A percentile compares a stretch with the other conserved stretches of the same genome.
Conservation (phyloP, 2,888 invertebrate genomes). For the Chironomus riparius region DNA sequence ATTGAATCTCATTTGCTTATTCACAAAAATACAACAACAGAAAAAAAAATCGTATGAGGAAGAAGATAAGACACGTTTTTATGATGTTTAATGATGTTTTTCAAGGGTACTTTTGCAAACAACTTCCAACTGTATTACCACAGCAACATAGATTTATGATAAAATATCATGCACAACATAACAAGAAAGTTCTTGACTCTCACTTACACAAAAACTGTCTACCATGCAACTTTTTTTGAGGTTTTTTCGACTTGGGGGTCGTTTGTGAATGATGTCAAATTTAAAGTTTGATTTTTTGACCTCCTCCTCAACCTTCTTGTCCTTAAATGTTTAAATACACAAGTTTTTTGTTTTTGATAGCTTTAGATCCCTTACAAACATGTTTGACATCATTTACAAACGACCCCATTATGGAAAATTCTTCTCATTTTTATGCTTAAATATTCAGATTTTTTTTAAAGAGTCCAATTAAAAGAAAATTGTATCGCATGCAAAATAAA, state of each 20-base stretch:
- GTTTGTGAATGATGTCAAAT: too few relatives aligned
- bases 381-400: too few relatives aligned
- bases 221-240: not conserved
- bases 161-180: not conserved
- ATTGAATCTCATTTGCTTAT: slow-evolving; percentile 1
- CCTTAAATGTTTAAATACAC: too few relatives aligned
- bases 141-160: slow-evolving; percentile 1
- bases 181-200: not conserved
- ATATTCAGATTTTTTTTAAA: not conserved
- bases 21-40: too few relatives aligned
- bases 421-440: not conserved
- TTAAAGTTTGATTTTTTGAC: too few relatives aligned
- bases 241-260: too few relatives aligned
- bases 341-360: too few relatives aligned
- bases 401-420: too few relatives aligned
- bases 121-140: not conserved
- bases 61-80: slow-evolving; percentile 15
- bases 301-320: too few relatives aligned
- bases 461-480: not conserved
- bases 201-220: not conserved
- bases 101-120: slow-evolving; percentile 18
- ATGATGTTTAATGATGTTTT: slow-evolving; percentile 17
- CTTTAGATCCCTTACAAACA: too few relatives aligned
- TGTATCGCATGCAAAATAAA: slow-evolving; percentile 3
- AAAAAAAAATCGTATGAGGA: not conserved